Evolutionary conservation across 2,888 invertebrate genomes (phyloP), one percentile per base, ranked within the genome.

Genomic region (Sericinus montela): DNA sequence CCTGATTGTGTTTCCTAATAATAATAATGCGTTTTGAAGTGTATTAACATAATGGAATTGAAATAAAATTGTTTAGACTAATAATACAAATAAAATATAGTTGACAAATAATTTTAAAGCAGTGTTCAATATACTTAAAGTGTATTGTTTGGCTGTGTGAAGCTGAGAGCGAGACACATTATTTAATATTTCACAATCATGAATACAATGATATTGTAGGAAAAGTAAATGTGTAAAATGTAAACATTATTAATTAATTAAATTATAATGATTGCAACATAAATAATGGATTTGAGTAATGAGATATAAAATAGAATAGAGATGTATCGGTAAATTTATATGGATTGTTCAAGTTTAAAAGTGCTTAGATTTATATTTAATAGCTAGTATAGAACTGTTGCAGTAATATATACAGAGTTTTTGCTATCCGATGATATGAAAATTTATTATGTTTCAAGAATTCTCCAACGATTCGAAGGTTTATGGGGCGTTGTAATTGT

Each of bases 271-370:
- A 25, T 25, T 25, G 4, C 8, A 4, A n/a, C n/a, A n/a, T n/a
- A n/a, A 25, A 8, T 19, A 8, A 7, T 25, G 25, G 8, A 25
- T 25, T 25, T 8, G 25, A 25, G 25, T 4, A 25, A 25, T 7
- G 8, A n/a, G n/a, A n/a, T 25, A 8, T 25, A 8, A 8, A 7
- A 25, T 25, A 1, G 25, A 25, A 25, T 8, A 7, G 25, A 25
- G 7, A n/a, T n/a, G n/a, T n/a, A 42, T 34, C 19, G 1, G 23
- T 30, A 48, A 25, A 48, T 14, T 56, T 67, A 63, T 69, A 71
- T 64, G 62, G 67, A 67, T 63, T 73, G 77, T 80, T 77, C 67
- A 75, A 69, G 71, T 75, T 76, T 72, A 60, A 58, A 65, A 55
- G 58, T 48, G 28, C 14, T 49, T 23, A 44, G 19, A 19, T 47